Base-by-base conservation (phyloP, 2,797 vertebrate species). In the Thunnus albacares region DNA sequence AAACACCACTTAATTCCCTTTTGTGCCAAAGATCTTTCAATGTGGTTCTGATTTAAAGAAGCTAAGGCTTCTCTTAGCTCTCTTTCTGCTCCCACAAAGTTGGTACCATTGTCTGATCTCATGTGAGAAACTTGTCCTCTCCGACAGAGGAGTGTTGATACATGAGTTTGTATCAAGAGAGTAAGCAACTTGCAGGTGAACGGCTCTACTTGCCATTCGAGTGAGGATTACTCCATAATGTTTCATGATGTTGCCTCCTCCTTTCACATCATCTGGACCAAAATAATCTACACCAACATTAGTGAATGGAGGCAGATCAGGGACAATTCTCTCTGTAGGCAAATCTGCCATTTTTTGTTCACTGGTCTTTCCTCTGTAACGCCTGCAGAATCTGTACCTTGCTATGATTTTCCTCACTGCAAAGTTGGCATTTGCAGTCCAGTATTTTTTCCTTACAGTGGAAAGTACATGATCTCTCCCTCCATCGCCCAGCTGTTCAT, bases 311-410 rank as follows among this genome's bases (percentile, higher is more conserved):
- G 65, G 56, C 1, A 45, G 3, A 17, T 85, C 77, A 51, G 77
- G 68, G 1, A 22, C 0, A 4, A 86, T 8, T 20, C 58, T 24
- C 1, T 60, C 71, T 5, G 7, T 5, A 2, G 79, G 75, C 4
- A 86, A 5, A 15, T 81, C 72, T 11, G 80, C 63, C 85, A 84
- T 78, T 6, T 71, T 71, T 59, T 24, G 20, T 24, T 24, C 43
- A 33, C 33, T 17, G 0, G 14, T 3, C n/a, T 38, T 51, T 52
- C 47, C 70, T 12, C 33, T 7, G 3, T 8, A 17, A 14, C 12
- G 2, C 13, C 22, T 26, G 13, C 52, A 57, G 6, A 45, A 45
- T 15, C 43, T 45, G 43, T 11, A 45, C 12, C 66, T 47, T 81
- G 63, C 30, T 20, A 80, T 61, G 11, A 73, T 41, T 43, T 57